phyloP scores from a whole-genome alignment of 2,113 vertebrate genomes.

The Promerops cafer region DNA sequence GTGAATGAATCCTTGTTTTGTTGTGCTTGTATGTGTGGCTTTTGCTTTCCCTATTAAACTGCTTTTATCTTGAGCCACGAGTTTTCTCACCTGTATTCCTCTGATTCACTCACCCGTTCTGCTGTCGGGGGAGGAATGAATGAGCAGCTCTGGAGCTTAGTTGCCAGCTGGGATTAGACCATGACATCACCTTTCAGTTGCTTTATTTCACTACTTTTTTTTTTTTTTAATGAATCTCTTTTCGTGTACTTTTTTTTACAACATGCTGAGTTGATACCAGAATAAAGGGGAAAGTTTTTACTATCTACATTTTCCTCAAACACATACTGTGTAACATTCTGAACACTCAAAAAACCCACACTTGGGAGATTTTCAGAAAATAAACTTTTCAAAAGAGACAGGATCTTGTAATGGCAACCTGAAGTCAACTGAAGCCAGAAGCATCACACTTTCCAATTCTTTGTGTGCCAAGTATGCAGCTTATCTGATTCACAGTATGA shows the following conservation, averaged over 20 bases:
- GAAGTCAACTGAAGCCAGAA: constrained; percentile 3
- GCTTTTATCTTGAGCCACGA: background rate
- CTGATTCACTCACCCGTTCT: background rate
- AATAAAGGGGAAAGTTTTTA: background rate
- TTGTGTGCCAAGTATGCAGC: constrained; percentile 41
- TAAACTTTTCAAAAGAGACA: background rate
- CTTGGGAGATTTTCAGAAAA: background rate
- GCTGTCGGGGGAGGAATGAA: background rate
- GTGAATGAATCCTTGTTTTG: background rate
- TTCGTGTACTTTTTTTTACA: background rate
- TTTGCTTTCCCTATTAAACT: background rate
- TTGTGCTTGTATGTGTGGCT: background rate
- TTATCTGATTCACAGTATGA: constrained; percentile 53
- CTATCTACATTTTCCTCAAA: background rate
- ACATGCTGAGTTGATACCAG: background rate
- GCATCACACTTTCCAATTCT: background rate
- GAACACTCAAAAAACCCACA: background rate
- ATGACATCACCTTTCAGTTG: background rate
- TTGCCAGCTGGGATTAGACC: background rate
- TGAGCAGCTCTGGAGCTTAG: background rate
- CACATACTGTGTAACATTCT: background rate
- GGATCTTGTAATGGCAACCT: background rate
- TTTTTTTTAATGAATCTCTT: background rate
- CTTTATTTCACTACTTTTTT: background rate
- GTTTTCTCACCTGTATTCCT: background rate